Conservation (phyloP, 2,888 invertebrate genomes). For the Xylophagus ater region DNA sequence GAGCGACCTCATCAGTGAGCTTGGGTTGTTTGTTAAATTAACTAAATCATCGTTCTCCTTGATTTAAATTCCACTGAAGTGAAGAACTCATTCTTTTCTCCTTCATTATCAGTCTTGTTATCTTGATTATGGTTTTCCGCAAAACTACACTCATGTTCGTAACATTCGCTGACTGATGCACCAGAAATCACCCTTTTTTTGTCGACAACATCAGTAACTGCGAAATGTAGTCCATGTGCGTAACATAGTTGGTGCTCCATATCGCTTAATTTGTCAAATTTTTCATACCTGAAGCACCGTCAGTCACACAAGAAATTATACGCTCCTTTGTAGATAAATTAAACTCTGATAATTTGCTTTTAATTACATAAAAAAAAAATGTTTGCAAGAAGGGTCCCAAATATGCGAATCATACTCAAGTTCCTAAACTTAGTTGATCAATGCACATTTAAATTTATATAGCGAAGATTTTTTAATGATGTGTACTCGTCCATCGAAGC, state of each 20-base stretch:
- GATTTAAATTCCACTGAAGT: neutral
- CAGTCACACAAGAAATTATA: no score
- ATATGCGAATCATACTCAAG: slow-evolving; percentile 4
- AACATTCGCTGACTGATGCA: neutral
- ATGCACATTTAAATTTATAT: slow-evolving; percentile 3
- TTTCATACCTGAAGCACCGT: slow-evolving; percentile 4
- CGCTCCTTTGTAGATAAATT: slow-evolving; percentile 1
- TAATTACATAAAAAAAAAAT: neutral
- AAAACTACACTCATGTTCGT: neutral
- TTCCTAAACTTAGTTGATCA: slow-evolving; percentile 2
- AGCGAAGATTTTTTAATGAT: slow-evolving; percentile 1
- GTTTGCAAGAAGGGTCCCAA: neutral
- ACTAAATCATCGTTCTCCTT: neutral
- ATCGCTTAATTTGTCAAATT: slow-evolving; percentile 3
- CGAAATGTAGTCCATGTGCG: neutral
- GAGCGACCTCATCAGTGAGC: neutral
- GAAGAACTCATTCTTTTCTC: neutral
- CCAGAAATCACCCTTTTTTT: no score
- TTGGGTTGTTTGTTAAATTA: neutral
- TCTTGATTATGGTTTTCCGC: neutral
- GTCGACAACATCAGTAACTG: neutral
- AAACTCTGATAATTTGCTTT: slow-evolving; percentile 2
- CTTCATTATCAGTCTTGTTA: neutral
- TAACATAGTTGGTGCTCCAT: slow-evolving; percentile 6
- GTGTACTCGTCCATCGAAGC: neutral